Base-by-base conservation (phyloP, 2,797 vertebrate genomes). In the Vultur gryphus region DNA sequence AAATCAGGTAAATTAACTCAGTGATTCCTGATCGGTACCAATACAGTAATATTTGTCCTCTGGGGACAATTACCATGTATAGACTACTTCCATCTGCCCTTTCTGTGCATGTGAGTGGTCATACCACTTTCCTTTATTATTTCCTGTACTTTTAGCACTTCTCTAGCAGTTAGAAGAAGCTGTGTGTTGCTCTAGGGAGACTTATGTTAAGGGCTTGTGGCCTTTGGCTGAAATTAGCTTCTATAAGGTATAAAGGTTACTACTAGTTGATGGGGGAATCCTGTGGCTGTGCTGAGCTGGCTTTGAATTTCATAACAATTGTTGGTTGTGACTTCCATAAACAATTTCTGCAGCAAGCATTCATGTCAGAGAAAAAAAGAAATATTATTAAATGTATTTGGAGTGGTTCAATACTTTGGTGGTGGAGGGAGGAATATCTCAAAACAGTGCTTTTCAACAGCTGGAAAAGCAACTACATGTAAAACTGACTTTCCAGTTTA, bases 361-460 rank as follows among this genome's bases (percentile, higher is more conserved):
- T 75, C 2, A 0, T 59, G 20, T 85, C 46, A 3, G 51, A 71
- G 78, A 87, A 89, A 81, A 86, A 75, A 61, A 10, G 4, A 78
- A 83, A 61, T 90, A 87, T 79, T 95, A 77, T 73, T 96, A 83
- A 95, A 78, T 89, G 46, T 89, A 21, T 89, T 94, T 96, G 80
- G 83, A 91, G 61, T 61, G 54, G 37, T 84, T 93, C 19, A 29
- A 17, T 87, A 89, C 55, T 80, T 95, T 80, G 18, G 29, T 66
- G 83, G 28, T 67, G 37, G 48, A 81, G 82, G 85, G 41, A 49
- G 37, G 75, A 86, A 11, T 61, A 62, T 85, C 92, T 93, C 25
- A 89, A 87, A 91, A 51, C 43, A 91, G 31, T 77, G 62, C 29
- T 96, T 95, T 84, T 94, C 79, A 96, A 75, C 72, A 95, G 44